Conservation (phyloP, 2,888 invertebrate genomes). For the Fissipunctia ypsillon region DNA sequence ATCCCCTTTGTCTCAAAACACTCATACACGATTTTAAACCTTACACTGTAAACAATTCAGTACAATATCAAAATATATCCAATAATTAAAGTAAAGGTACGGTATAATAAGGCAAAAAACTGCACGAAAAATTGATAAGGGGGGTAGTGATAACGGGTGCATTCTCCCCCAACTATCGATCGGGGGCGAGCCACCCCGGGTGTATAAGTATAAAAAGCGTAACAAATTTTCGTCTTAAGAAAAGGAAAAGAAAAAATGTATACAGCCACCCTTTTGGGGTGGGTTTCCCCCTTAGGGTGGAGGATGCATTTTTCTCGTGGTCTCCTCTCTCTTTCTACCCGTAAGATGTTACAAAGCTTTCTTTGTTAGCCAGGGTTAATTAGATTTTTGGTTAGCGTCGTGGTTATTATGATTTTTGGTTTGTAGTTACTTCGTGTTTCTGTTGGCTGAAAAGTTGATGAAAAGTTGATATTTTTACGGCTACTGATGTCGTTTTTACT, state of each 20-base stretch:
- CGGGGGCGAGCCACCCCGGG: constrained; percentile 79
- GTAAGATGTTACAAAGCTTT: constrained; percentile 89
- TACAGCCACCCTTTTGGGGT: constrained; percentile 85
- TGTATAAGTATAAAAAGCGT: constrained; percentile 90
- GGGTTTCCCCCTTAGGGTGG: constrained; percentile 65
- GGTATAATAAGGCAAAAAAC: constrained; percentile 83
- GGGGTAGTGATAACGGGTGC: constrained; percentile 83
- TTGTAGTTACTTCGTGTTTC: background rate
- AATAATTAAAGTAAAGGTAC: constrained; percentile 79
- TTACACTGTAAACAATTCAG: constrained; percentile 49
- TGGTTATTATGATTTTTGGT: constrained; percentile 60
- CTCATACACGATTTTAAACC: constrained; percentile 51
- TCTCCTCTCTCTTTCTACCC: constrained; percentile 81
- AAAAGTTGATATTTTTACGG: constrained; percentile 4
- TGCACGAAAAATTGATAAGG: constrained; percentile 90
- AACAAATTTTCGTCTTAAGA: constrained; percentile 91
- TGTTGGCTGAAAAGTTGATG: background rate
- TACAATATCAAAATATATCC: constrained; percentile 67
- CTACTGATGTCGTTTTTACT: no score
- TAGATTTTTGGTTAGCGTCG: constrained; percentile 74
- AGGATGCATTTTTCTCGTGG: constrained; percentile 87
- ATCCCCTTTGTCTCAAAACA: constrained; percentile 28
- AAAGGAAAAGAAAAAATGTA: constrained; percentile 91
- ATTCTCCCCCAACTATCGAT: constrained; percentile 81
- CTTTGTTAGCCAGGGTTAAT: constrained; percentile 85